Percentiles rank a stretch among this genome's conserved stretches.
Conservation (phyloP, 2,797 vertebrate genomes). For the Intellagama lesueurii region DNA sequence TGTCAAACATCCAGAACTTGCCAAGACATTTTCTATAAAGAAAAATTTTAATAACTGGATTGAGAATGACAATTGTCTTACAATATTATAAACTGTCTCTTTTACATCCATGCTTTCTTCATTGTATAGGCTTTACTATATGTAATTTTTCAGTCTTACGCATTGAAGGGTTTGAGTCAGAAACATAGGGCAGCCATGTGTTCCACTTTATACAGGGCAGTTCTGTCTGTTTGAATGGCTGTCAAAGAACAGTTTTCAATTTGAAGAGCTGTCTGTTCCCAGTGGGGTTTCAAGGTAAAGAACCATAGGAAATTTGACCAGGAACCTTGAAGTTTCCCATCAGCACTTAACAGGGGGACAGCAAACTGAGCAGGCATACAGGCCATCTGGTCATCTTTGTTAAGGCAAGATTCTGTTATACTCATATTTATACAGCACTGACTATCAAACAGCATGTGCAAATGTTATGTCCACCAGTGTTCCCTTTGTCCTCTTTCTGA, state of each 20-base stretch:
- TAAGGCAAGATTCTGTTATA: no score
- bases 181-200: not conserved
- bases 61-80: not conserved
- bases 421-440: no score
- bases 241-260: not conserved
- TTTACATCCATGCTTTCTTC: rapidly evolving
- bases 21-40: not conserved
- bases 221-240: not conserved
- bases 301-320: not conserved
- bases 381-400: no score
- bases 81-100: not conserved
- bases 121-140: not conserved
- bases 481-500: not conserved
- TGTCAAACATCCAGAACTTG: no score
- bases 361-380: not conserved
- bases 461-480: no score
- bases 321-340: not conserved
- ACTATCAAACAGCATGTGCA: no score
- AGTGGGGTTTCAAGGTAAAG: not conserved
- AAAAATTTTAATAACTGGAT: not conserved
- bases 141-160: not conserved
- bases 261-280: not conserved
- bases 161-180: not conserved
- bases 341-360: not conserved
- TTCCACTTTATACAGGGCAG: not conserved